phyloP scores from a whole-genome alignment of 53 echinoderm and acorn worm genomes.

The Henricia sp. region DNA sequence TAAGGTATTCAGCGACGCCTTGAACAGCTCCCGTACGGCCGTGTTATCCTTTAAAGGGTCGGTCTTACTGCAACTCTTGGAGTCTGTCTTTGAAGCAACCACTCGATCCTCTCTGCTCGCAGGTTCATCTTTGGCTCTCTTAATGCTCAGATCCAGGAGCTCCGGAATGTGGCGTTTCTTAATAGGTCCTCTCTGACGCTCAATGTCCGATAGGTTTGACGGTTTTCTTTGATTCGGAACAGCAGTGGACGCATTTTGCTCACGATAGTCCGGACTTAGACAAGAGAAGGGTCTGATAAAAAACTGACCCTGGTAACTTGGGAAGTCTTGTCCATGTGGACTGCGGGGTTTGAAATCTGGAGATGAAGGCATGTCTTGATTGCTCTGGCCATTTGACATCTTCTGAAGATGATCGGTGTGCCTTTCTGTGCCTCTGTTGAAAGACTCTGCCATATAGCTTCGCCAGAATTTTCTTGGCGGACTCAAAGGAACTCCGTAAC shows the following conservation, averaged over 20 bases:
- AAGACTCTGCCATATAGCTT: background rate
- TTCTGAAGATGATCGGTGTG: conserved; percentile 13
- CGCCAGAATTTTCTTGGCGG: background rate
- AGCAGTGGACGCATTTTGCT: background rate
- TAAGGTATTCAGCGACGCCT: too few species aligned
- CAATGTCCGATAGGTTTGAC: conserved; percentile 29
- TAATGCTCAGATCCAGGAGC: conserved; percentile 38
- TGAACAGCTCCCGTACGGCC: background rate
- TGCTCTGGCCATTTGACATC: background rate
- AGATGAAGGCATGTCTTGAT: background rate
- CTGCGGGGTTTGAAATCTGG: too few species aligned
- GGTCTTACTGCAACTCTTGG: background rate
- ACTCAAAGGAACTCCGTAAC: too few species aligned
- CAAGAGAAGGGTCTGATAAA: too few species aligned
- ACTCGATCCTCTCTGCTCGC: background rate
- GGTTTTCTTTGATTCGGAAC: background rate
- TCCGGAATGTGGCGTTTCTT: conserved; percentile 51
- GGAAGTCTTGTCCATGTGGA: too few species aligned
- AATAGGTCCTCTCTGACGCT: conserved; percentile 45
- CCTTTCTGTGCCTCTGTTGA: background rate
- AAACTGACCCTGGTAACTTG: background rate
- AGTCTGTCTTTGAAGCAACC: background rate
- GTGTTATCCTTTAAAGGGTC: background rate
- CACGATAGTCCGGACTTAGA: background rate
- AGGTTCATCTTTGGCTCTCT: conserved; percentile 1